Conservation (phyloP, 2,888 invertebrate species). For the Andrena trimmerana region DNA sequence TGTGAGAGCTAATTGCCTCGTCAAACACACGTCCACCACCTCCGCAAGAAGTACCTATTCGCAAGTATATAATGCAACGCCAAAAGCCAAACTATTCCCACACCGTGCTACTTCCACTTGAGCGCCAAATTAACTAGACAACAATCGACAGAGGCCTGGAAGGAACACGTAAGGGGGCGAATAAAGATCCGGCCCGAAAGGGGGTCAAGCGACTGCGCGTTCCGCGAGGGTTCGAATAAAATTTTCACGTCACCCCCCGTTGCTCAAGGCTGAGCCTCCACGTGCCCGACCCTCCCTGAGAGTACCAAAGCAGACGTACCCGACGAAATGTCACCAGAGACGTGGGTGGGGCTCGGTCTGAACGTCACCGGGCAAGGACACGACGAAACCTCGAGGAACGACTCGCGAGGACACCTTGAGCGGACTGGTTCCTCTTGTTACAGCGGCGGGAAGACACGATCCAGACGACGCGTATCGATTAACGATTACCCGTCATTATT, state of each 20-base stretch:
- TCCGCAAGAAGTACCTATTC: too few species aligned
- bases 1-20: too few species aligned
- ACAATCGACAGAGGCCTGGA: constrained; percentile 9
- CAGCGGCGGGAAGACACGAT: constrained; percentile 21
- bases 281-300: background rate
- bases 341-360: background rate
- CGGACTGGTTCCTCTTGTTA: background rate
- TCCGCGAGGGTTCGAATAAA: constrained; percentile 38
- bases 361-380: background rate
- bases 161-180: constrained; percentile 18
- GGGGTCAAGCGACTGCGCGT: background rate
- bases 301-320: constrained; percentile 9
- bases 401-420: background rate
- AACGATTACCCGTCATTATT: constrained; percentile 37
- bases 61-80: too few species aligned
- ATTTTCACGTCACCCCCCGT: constrained; percentile 17
- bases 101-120: constrained; percentile 13
- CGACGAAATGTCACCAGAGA: constrained; percentile 28
- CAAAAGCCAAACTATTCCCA: too few species aligned
- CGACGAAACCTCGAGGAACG: background rate
- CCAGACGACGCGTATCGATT: constrained; percentile 36
- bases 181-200: constrained; percentile 17
- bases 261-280: constrained; percentile 8
- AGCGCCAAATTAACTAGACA: constrained; percentile 15
- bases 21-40: too few species aligned